A percentile compares a stretch with the other conserved stretches of the same genome.
Conservation (phyloP, 2,113 vertebrate genomes). For the Lagenorhynchus albirostris region DNA sequence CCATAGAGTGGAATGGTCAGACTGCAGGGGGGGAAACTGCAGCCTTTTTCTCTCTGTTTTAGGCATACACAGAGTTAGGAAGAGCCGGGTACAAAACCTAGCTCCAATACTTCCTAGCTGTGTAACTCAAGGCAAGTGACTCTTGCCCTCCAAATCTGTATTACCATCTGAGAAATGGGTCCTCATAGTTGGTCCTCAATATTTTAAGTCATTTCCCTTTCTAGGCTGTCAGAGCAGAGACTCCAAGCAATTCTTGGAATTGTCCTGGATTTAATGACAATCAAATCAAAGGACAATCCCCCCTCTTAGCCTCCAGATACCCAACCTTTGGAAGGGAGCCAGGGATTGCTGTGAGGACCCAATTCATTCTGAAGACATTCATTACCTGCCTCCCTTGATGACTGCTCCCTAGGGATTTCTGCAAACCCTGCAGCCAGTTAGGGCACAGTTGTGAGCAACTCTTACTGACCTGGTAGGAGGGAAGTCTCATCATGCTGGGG, state of each 20-base stretch:
- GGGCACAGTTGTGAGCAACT: conserved; percentile 19
- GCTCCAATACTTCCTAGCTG: neutral
- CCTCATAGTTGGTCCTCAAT: neutral
- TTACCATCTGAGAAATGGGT: neutral
- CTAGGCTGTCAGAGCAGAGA: neutral
- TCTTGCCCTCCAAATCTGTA: neutral
- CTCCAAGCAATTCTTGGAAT: neutral
- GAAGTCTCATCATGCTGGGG: conserved; percentile 4
- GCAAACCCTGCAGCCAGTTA: conserved; percentile 6
- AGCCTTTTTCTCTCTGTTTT: neutral
- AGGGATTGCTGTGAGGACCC: neutral
- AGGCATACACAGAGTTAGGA: neutral
- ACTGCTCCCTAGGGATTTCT: conserved; percentile 14
- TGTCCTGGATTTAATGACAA: conserved; percentile 13
- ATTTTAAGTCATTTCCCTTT: neutral
- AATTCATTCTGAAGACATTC: conserved; percentile 27
- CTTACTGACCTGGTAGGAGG: neutral
- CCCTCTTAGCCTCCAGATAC: neutral
- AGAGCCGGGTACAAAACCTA: neutral
- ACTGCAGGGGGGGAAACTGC: neutral
- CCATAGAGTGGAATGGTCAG: neutral
- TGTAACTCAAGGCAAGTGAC: neutral
- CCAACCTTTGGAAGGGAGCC: neutral
- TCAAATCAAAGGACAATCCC: neutral
- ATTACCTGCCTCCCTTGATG: neutral